Evolutionary conservation across 92 coral and sea anemone species (phyloP).

Genomic region (Muricea muricata): DNA sequence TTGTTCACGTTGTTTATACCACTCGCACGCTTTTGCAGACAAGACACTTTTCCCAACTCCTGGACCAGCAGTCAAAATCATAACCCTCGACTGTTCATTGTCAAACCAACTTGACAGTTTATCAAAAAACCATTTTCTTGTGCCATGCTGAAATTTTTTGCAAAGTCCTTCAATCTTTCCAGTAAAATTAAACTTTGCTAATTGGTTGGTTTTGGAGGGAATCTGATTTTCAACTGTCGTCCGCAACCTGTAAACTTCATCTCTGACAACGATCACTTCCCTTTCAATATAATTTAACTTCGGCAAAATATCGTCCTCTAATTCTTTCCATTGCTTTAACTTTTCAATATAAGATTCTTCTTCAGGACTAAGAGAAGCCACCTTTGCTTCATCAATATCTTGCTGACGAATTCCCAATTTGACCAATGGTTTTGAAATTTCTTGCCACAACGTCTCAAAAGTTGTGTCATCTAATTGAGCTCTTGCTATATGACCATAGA

Average conservation of each 20-base stretch:
- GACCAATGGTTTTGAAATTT: conserved; percentile 22
- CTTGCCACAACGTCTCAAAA: conserved; percentile 54
- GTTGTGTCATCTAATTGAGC: conserved; percentile 26
- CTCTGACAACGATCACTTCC: background rate
- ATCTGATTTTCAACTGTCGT: background rate
- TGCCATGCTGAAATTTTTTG: conserved; percentile 23
- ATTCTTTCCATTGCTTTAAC: background rate
- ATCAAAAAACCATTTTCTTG: conserved; percentile 43
- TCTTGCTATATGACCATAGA: conserved; percentile 40
- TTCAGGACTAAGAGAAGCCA: conserved; percentile 41
- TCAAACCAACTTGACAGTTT: conserved; percentile 17
- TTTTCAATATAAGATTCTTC: background rate
- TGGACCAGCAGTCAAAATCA: conserved; percentile 30
- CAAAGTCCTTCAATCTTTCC: conserved; percentile 35
- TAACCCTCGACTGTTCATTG: conserved; percentile 2
- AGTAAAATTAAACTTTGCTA: conserved; percentile 26
- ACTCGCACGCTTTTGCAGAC: conserved; percentile 36
- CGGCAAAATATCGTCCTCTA: background rate
- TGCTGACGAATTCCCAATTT: conserved; percentile 21
- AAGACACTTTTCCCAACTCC: conserved; percentile 54
- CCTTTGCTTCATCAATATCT: conserved; percentile 44
- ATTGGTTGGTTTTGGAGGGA: background rate
- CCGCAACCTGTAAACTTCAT: background rate
- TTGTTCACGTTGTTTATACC: background rate
- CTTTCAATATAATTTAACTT: background rate